phyloP scores from a whole-genome alignment of 2,113 vertebrate genomes.

The Rhegmatorhina hoffmannsi region DNA sequence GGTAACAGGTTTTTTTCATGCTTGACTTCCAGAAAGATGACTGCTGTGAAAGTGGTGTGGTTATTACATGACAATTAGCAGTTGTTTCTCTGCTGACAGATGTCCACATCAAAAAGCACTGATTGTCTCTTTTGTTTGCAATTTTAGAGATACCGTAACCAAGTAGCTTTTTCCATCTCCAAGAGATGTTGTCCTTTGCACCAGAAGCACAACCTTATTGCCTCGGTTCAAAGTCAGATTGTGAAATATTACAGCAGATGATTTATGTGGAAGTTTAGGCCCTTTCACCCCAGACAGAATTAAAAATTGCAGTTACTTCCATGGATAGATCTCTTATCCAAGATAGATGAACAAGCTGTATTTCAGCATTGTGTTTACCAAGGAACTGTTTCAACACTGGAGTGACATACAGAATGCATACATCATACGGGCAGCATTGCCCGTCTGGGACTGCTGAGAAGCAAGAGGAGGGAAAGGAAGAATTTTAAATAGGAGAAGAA shows the following conservation, averaged over 20 bases:
- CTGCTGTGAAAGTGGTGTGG: conserved; percentile 21
- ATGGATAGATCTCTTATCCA: neutral
- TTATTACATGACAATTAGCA: conserved; percentile 41
- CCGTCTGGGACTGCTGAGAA: neutral
- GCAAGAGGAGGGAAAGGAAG: neutral
- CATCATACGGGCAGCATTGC: neutral
- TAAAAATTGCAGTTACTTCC: neutral
- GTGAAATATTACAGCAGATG: neutral
- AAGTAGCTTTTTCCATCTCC: neutral
- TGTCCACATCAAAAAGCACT: conserved; percentile 37
- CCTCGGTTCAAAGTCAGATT: neutral
- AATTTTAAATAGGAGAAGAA: neutral
- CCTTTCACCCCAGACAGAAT: neutral
- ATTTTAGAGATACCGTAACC: neutral
- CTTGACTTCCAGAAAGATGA: conserved; percentile 33
- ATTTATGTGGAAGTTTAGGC: neutral
- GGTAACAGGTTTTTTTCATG: conserved; percentile 27
- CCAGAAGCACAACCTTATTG: neutral
- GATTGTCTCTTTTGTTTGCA: conserved; percentile 15
- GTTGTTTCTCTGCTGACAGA: conserved; percentile 46
- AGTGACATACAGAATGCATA: neutral
- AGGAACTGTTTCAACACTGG: neutral
- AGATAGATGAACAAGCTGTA: neutral
- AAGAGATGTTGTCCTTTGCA: neutral
- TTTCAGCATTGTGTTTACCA: conserved; percentile 7